These are phyloP conservation scores for Serrognathus titanus DNA, from an alignment of 2,888 invertebrate genomes.

Conservation along the genomic window DNA sequence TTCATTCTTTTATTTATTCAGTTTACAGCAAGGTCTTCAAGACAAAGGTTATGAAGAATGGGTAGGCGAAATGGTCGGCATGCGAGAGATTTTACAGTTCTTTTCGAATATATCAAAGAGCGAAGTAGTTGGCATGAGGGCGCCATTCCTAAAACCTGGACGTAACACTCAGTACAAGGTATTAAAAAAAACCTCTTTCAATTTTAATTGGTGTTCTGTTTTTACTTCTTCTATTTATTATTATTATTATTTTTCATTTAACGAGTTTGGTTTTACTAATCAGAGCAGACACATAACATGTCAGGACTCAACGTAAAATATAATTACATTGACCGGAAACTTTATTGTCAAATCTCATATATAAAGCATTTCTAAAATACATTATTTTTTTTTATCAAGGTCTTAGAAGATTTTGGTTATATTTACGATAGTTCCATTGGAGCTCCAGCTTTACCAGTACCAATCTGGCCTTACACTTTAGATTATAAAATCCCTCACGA, in stretches of 20 bases:
- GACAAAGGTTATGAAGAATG: conserved; percentile 90
- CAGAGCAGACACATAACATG: no score
- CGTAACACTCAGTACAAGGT: conserved; percentile 90
- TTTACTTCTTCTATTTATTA: no score
- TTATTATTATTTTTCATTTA: not conserved
- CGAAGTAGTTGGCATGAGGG: conserved; percentile 83
- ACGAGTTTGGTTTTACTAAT: no score
- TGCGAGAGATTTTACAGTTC: conserved; percentile 80
- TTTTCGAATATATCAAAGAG: conserved; percentile 79
- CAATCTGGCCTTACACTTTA: conserved; percentile 92
- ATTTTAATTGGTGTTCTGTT: no score
- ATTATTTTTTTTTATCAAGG: conserved; percentile 50
- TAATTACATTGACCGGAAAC: not conserved
- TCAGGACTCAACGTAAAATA: no score
- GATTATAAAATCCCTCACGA: conserved; percentile 92
- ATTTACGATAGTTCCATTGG: conserved; percentile 92
- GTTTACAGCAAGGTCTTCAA: conserved; percentile 77
- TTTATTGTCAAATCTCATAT: not conserved
- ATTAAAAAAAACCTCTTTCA: conserved; percentile 4
- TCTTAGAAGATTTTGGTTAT: conserved; percentile 88
- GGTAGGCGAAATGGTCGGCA: conserved; percentile 92
- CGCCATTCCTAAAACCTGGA: conserved; percentile 89
- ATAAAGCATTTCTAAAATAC: not conserved
- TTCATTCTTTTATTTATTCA: conserved; percentile 34
- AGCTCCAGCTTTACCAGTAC: conserved; percentile 73